phyloP scores from a whole-genome alignment of 2,888 invertebrate species.

The Labia minor region DNA sequence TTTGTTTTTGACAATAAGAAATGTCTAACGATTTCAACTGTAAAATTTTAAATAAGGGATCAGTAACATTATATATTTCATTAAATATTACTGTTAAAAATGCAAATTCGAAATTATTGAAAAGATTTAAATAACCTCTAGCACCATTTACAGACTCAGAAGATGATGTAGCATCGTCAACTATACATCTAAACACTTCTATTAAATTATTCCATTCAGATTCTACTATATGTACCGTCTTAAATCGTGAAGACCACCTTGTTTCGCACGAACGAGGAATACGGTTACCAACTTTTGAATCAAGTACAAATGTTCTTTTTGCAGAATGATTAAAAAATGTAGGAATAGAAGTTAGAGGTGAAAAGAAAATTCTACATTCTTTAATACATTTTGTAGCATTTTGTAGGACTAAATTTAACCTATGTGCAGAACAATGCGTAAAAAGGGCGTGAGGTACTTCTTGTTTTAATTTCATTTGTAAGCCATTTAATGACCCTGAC shows the following conservation, averaged over 20 bases:
- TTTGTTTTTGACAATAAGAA: slow-evolving; percentile 3
- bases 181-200: slow-evolving; percentile 25
- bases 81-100: slow-evolving; percentile 4
- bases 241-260: slow-evolving; percentile 26
- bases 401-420: slow-evolving; percentile 16
- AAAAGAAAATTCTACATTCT: slow-evolving; percentile 20
- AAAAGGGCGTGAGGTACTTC: slow-evolving; percentile 19
- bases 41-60: slow-evolving; percentile 19
- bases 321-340: slow-evolving; percentile 19
- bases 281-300: slow-evolving; percentile 8
- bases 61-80: slow-evolving; percentile 19
- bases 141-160: background rate
- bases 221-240: slow-evolving; percentile 23
- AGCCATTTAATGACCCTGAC: slow-evolving; percentile 22
- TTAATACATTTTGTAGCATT: slow-evolving; percentile 15
- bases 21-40: slow-evolving; percentile 16
- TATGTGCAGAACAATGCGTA: slow-evolving; percentile 18
- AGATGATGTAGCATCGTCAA: slow-evolving; percentile 15
- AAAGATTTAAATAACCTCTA: slow-evolving; percentile 14
- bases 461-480: slow-evolving; percentile 17
- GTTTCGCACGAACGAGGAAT: slow-evolving; percentile 18
- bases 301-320: slow-evolving; percentile 8
- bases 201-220: slow-evolving; percentile 27
- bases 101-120: slow-evolving; percentile 15
- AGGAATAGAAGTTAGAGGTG: slow-evolving; percentile 16